Evolutionary conservation across 2,888 invertebrate species (phyloP).

Genomic region (Harpagoxenus sublaevis): DNA sequence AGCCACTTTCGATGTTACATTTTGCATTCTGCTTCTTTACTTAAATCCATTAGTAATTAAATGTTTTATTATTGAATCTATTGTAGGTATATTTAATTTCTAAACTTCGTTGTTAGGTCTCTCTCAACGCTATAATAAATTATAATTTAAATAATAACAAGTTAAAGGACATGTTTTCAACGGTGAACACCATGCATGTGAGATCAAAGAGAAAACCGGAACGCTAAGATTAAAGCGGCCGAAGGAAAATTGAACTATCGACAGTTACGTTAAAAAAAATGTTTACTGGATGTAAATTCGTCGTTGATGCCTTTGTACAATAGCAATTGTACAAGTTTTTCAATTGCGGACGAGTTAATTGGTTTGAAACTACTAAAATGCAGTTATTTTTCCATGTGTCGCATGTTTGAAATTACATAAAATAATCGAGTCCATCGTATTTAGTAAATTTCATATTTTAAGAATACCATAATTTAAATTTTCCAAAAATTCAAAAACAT

Average conservation of each 20-base stretch:
- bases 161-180: not conserved
- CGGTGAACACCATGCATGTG: not conserved
- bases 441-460: slow-evolving; percentile 4
- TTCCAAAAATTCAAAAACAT: not conserved
- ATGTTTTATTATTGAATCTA: not conserved
- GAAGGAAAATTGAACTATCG: slow-evolving; percentile 12
- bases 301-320: not conserved
- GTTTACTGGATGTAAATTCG: slow-evolving; percentile 20
- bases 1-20: slow-evolving; percentile 16
- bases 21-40: not conserved
- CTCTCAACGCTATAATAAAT: not conserved
- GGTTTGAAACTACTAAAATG: not conserved
- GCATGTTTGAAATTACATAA: not conserved
- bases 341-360: slow-evolving; percentile 12
- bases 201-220: not conserved
- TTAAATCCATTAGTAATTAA: not conserved
- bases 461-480: not conserved
- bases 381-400: slow-evolving; percentile 6
- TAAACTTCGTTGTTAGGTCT: not conserved
- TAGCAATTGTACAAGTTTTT: not conserved
- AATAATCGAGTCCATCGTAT: not conserved
- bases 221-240: not conserved
- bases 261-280: slow-evolving; percentile 21
- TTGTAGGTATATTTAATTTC: not conserved
- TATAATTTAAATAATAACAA: not conserved